Percentiles rank a stretch among this genome's conserved stretches.
phyloP scores from a whole-genome alignment of 1,140 invertebrate genomes.

The Solenopsis fugax region DNA sequence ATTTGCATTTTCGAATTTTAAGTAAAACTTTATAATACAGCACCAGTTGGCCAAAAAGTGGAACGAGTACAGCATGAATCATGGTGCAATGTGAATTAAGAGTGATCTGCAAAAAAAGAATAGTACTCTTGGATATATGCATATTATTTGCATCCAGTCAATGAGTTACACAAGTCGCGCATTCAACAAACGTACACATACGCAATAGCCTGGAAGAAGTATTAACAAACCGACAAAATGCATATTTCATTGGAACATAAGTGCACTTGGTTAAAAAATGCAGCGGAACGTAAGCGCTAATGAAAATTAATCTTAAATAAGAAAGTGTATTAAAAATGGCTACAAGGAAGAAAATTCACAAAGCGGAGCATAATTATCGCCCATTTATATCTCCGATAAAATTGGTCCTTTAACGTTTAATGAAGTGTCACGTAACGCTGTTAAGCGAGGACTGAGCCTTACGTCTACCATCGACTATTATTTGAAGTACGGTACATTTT shows the following conservation, averaged over 20 bases:
- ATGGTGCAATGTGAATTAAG: constrained; percentile 42
- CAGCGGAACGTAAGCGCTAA: neutral
- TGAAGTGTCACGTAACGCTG: constrained; percentile 53
- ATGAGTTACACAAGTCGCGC: neutral
- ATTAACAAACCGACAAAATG: constrained; percentile 9
- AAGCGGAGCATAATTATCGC: constrained; percentile 46
- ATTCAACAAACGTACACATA: neutral
- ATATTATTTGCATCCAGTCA: constrained; percentile 49
- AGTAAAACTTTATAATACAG: constrained; percentile 33
- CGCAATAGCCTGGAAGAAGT: constrained; percentile 1
- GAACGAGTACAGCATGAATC: constrained; percentile 35
- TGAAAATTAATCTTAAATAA: constrained; percentile 45
- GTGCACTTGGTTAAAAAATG: neutral
- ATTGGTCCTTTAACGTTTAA: constrained; percentile 54
- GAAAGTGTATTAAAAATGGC: constrained; percentile 38
- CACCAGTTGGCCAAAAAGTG: constrained; percentile 32
- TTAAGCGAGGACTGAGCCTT: constrained; percentile 50
- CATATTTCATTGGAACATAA: constrained; percentile 27
- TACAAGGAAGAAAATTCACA: constrained; percentile 37
- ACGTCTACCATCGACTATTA: constrained; percentile 42
- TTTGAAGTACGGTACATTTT: constrained; percentile 36
- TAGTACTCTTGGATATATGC: constrained; percentile 14
- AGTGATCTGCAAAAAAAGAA: constrained; percentile 43
- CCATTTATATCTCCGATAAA: constrained; percentile 52
- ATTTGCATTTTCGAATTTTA: constrained; percentile 58